A percentile compares a stretch with the other conserved stretches of the same genome.
Evolutionary conservation across 92 coral and sea anemone genomes (phyloP).

Genomic region (Micromussa lordhowensis): DNA sequence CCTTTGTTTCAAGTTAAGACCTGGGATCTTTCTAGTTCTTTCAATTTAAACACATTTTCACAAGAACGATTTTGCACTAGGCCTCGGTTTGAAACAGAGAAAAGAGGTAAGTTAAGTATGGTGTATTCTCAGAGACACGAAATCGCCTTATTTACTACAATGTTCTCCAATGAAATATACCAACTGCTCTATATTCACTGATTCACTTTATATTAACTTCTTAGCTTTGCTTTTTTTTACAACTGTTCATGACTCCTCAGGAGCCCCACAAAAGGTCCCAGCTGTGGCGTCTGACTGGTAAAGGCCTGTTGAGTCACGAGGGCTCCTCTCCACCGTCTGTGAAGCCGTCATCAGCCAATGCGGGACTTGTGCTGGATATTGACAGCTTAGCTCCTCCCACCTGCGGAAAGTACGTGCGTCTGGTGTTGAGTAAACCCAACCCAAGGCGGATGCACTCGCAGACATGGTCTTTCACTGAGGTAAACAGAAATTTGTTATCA

Average conservation of each 20-base stretch:
- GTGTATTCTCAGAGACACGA: no score
- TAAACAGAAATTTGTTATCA: slow-evolving; percentile 3
- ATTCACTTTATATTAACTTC: no score
- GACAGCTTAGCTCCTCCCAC: slow-evolving; percentile 94
- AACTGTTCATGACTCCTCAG: slow-evolving; percentile 25
- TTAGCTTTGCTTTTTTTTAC: not conserved
- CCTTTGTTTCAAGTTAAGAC: not conserved
- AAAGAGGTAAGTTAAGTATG: not conserved
- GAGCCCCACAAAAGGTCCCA: slow-evolving; percentile 97
- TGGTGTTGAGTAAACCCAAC: slow-evolving; percentile 90
- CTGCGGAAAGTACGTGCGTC: slow-evolving; percentile 83
- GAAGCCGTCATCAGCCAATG: slow-evolving; percentile 85
- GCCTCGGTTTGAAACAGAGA: not conserved
- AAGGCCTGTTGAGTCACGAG: slow-evolving; percentile 88
- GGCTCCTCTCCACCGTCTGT: slow-evolving; percentile 96
- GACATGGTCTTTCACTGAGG: slow-evolving; percentile 98
- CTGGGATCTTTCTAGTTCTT: not conserved
- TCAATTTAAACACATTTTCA: not conserved
- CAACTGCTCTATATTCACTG: no score
- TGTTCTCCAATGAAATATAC: not conserved
- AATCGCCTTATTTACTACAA: no score
- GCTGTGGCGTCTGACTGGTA: slow-evolving; percentile 98
- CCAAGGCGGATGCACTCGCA: slow-evolving; percentile 88
- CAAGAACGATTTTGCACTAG: not conserved
- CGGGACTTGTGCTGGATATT: slow-evolving; percentile 95